Evolutionary conservation across 2,113 vertebrate genomes (phyloP), one percentile per base, ranked within the genome.

Genomic region (Prunella himalayana): DNA sequence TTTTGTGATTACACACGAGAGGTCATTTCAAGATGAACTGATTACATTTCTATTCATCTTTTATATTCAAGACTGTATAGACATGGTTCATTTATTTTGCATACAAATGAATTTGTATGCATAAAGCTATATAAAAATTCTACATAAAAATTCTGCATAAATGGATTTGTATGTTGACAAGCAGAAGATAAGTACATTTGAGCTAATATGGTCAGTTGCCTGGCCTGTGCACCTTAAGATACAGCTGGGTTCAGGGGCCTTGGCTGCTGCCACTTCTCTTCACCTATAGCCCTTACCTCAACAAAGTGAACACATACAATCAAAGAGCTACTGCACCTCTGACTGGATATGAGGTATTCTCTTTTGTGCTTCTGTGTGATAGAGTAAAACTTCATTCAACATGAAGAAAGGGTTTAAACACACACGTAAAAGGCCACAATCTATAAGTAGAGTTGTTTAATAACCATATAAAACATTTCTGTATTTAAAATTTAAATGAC

Each of bases 391-490:
- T 24, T 72, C 77, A 69, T 57, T 21, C 6, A 59, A 18, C 19
- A 61, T 15, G 11, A 61, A 81, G 39, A 71, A 63, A 17, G 4
- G 56, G 5, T 23, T 63, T 13, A 60, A 92, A 51, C 6, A 77
- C 5, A 25, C 9, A 39, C 9, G 47, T 39, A 53, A 24, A 35
- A 23, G 3, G 8, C 3, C 12, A 53, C 7, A 65, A 61, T 69
- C 15, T 72, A 57, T 53, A 60, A 83, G 60, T 44, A 41, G 0
- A 37, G 9, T 13, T 10, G 13, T 66, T 68, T 71, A 56, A 60
- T 79, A 72, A 19, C 7, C 0, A 0, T 18, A 25, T 28, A 49
- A 81, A 83, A 41, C 0, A 35, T 10, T 51, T 53, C 42, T 59
- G 5, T 17, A 33, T 72, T 54, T 86, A 4, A 82, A 71, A 57